Conservation (phyloP, 2,888 invertebrate genomes). For the Pachydiplax longipennis region DNA sequence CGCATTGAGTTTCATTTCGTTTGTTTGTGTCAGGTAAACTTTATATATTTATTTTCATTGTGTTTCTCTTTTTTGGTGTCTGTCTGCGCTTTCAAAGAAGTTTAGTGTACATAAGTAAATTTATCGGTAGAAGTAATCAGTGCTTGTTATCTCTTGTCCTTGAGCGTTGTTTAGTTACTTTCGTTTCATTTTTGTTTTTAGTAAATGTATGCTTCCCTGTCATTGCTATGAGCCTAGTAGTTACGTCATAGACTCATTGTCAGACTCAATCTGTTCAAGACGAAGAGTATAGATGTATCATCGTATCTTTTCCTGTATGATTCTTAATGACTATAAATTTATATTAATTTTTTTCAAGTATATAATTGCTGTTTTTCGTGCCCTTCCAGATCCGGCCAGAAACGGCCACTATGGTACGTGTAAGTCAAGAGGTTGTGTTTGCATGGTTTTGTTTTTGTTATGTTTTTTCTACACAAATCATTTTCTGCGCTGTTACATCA, state of each 20-base stretch:
- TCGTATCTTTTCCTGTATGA: slow-evolving; percentile 38
- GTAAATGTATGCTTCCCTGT: slow-evolving; percentile 8
- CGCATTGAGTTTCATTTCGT: no score
- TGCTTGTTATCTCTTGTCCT: neutral
- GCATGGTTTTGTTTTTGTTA: slow-evolving; percentile 43
- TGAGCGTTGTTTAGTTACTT: slow-evolving; percentile 2
- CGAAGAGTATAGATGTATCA: slow-evolving; percentile 51
- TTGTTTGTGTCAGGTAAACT: neutral
- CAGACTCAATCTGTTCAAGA: slow-evolving; percentile 56
- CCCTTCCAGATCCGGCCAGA: slow-evolving; percentile 56
- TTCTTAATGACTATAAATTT: slow-evolving; percentile 5
- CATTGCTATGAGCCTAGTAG: slow-evolving; percentile 51
- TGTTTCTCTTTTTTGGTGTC: neutral
- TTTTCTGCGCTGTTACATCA: slow-evolving; percentile 10
- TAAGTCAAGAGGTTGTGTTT: slow-evolving; percentile 52
- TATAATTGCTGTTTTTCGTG: slow-evolving; percentile 47
- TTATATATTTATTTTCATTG: neutral
- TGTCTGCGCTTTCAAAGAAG: neutral
- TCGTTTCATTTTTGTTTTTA: slow-evolving; percentile 40
- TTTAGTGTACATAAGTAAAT: slow-evolving; percentile 11
- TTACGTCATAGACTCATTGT: slow-evolving; percentile 58
- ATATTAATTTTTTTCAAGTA: slow-evolving; percentile 45
- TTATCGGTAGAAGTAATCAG: neutral
- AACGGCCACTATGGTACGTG: slow-evolving; percentile 60
- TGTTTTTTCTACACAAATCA: neutral